Base-by-base conservation (phyloP, 1,140 invertebrate genomes). In the Anastrepha ludens region DNA sequence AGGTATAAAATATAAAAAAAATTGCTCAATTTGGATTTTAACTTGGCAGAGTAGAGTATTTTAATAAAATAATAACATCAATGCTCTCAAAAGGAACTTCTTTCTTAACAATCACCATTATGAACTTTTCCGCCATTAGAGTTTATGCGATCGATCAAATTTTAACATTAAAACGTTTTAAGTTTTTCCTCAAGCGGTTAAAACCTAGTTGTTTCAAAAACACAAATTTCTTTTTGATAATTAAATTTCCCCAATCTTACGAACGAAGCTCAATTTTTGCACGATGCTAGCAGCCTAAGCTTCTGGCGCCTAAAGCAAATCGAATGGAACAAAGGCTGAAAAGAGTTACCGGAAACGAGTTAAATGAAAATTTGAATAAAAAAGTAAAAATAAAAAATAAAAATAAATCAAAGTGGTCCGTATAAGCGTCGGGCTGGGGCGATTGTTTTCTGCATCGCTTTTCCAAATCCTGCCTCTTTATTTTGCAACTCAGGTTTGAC, bases 401-500 rank as follows among this genome's bases (percentile, higher is more conserved):
- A 29, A 29, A 29, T 29, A 29, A 29, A 29, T 29, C 2, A 15
- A 74, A 74, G 5, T 74, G n/a, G 44, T 74, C 13, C 70, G 9
- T 17, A n/a, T 44, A 74, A 41, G n/a, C 17, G 70, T 29, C 70
- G 2, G 11, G 3, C 17, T 13, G 5, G 1, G 8, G 47, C 41
- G 17, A 29, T 81, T 55, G 15, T 17, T 7, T 8, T 47, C 55
- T 47, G 15, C 74, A 81, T 81, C 20, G 13, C 13, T 17, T n/a
- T n/a, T 15, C 7, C 0, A 62, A 62, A 1, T n/a, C 15, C 47
- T 8, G n/a, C 74, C 17, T 9, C 41, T 44, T 50, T 81, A n/a
- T 81, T 29, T 55, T 81, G 74, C 47, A 81, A 81, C 55, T 81
- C 47, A n/a, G 41, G 20, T 50, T 55, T 55, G 70, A 50, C 17